Percentiles rank a stretch among this genome's conserved stretches.
Conservation (phyloP, 2,888 invertebrate genomes). For the Trissonchulus sp. region DNA sequence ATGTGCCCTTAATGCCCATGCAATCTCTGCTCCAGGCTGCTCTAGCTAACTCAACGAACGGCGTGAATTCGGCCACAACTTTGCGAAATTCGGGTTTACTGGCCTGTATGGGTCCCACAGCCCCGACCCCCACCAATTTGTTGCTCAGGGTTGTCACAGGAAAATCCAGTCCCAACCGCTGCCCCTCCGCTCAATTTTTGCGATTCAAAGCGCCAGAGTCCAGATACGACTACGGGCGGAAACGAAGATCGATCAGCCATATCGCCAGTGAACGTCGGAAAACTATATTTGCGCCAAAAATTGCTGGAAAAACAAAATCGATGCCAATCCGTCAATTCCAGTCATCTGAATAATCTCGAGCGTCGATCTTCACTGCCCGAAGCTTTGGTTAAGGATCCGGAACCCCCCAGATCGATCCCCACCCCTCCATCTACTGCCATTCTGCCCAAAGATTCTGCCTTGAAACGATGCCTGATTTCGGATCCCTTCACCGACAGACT, state of each 20-base stretch:
- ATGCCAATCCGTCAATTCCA: not conserved
- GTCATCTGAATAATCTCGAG: not conserved
- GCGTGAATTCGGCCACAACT: not conserved
- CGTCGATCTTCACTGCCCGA: not conserved
- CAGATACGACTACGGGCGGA: not conserved
- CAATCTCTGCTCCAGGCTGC: too few relatives aligned
- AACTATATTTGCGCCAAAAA: constrained; percentile 29
- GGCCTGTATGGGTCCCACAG: too few relatives aligned
- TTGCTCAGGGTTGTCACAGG: too few relatives aligned
- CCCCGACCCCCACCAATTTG: too few relatives aligned
- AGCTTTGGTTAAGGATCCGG: not conserved
- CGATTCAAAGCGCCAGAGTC: not conserved
- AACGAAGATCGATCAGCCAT: too few relatives aligned
- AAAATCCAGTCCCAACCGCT: too few relatives aligned
- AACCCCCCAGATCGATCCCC: too few relatives aligned
- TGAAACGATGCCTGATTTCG: not conserved
- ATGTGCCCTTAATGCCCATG: too few relatives aligned
- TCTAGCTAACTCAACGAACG: not conserved
- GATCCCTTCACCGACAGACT: too few relatives aligned
- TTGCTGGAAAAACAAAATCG: constrained; percentile 30
- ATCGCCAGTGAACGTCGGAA: constrained; percentile 23
- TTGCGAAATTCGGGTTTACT: not conserved
- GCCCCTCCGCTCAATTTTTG: too few relatives aligned
- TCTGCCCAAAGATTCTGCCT: too few relatives aligned
- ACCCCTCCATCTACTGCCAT: not conserved